These are phyloP conservation scores for Nomia melanderi DNA, from an alignment of 1,140 invertebrate species.

Conservation along the genomic window DNA sequence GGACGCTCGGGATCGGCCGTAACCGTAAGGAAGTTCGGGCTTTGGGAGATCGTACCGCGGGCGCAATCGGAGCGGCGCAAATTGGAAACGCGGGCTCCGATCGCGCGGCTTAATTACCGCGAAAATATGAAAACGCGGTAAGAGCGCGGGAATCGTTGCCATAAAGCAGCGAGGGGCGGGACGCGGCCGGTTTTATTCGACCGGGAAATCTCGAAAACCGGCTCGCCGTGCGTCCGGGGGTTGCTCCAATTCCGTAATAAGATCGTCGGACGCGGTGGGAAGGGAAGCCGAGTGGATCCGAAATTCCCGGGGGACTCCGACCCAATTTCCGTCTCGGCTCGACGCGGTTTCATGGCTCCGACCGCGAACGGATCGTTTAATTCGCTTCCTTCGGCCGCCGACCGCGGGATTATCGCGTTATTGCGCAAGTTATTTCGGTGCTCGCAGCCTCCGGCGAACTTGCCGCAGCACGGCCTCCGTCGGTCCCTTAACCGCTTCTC, in stretches of 20 bases:
- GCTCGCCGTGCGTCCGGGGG: slow-evolving; percentile 32
- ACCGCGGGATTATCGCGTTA: slow-evolving; percentile 54
- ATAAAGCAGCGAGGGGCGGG: slow-evolving; percentile 13
- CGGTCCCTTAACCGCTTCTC: background rate
- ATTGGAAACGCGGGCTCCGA: slow-evolving; percentile 19
- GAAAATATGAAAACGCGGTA: background rate
- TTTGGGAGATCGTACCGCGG: background rate
- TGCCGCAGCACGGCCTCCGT: background rate
- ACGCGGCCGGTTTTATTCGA: slow-evolving; percentile 38
- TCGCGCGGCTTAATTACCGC: slow-evolving; percentile 24
- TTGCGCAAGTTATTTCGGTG: slow-evolving; percentile 52
- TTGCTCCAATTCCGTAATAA: slow-evolving; percentile 57
- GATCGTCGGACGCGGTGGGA: slow-evolving; percentile 27
- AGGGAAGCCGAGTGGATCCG: slow-evolving; percentile 8
- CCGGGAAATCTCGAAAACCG: slow-evolving; percentile 58
- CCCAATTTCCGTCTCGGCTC: slow-evolving; percentile 58
- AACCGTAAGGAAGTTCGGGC: background rate
- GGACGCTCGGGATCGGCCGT: background rate
- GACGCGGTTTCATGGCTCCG: slow-evolving; percentile 50
- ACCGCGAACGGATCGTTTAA: slow-evolving; percentile 61
- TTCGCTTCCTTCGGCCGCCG: slow-evolving; percentile 50
- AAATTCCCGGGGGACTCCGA: slow-evolving; percentile 54
- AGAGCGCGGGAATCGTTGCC: background rate
- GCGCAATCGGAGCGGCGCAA: background rate
- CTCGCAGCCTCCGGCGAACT: slow-evolving; percentile 6